phyloP scores from a whole-genome alignment of 2,797 vertebrate genomes.

The Picus viridis region DNA sequence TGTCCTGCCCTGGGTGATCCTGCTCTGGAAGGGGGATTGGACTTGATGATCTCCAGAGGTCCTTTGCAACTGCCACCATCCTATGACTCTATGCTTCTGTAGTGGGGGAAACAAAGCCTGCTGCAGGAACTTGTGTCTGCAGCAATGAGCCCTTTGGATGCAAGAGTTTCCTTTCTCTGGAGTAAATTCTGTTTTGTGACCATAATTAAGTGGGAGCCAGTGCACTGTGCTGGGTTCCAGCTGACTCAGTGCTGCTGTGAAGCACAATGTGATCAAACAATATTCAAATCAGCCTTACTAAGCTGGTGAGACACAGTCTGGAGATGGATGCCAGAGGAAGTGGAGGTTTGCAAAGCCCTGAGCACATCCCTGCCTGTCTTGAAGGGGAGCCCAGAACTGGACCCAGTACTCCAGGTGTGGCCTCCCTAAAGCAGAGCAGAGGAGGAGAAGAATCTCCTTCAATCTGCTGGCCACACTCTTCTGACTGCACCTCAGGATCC shows the following conservation, averaged over 20 bases:
- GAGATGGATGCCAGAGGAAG: conserved; percentile 1
- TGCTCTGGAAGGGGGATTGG: too few relatives aligned
- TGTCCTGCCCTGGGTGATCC: too few relatives aligned
- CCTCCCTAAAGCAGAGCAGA: too few relatives aligned
- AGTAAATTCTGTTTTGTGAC: conserved; percentile 55
- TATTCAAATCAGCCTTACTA: conserved; percentile 56
- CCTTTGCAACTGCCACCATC: too few relatives aligned
- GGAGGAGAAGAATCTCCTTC: too few relatives aligned
- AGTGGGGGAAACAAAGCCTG: neutral
- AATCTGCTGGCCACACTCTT: too few relatives aligned
- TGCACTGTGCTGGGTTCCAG: conserved; percentile 47
- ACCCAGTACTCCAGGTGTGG: too few relatives aligned
- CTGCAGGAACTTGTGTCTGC: neutral
- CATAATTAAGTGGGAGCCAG: conserved; percentile 68
- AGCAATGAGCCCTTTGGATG: neutral
- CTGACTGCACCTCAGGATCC: too few relatives aligned
- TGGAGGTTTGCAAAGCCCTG: conserved; percentile 28
- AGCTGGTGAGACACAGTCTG: conserved; percentile 25
- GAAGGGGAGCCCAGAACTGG: too few relatives aligned
- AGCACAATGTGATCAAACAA: conserved; percentile 60
- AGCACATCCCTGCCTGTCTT: too few relatives aligned
- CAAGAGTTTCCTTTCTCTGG: conserved; percentile 38
- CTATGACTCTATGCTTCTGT: too few relatives aligned
- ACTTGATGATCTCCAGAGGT: too few relatives aligned
- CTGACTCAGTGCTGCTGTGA: conserved; percentile 65